Evolutionary conservation across 2,113 vertebrate genomes (phyloP).

Genomic region (Pipa parva): DNA sequence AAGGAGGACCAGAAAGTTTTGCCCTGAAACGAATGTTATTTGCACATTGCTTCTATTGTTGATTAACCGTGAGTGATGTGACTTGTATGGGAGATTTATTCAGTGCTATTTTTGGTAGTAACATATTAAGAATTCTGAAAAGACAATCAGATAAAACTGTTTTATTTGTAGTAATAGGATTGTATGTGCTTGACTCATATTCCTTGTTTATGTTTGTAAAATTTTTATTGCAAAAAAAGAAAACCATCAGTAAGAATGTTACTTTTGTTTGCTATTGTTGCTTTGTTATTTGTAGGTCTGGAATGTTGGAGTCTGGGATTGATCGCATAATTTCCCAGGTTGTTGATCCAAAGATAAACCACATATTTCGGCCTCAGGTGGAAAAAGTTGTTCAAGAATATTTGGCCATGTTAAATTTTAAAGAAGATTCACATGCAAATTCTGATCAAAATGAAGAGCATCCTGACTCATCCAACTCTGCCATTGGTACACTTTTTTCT

Average conservation of each 20-base stretch:
- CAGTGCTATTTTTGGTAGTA: too few relatives aligned
- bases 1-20: too few relatives aligned
- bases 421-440: constrained; percentile 64
- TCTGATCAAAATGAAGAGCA: constrained; percentile 62
- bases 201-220: neutral
- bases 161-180: too few relatives aligned
- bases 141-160: too few relatives aligned
- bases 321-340: constrained; percentile 97
- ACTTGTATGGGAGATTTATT: too few relatives aligned
- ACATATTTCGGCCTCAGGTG: constrained; percentile 93
- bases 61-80: too few relatives aligned
- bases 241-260: too few relatives aligned
- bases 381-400: constrained; percentile 92
- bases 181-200: too few relatives aligned
- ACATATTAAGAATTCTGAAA: too few relatives aligned
- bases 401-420: constrained; percentile 81
- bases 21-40: too few relatives aligned
- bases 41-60: too few relatives aligned
- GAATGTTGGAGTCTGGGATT: constrained; percentile 96
- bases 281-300: constrained; percentile 74
- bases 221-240: neutral
- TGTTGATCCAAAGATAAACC: constrained; percentile 97
- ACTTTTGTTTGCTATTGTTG: neutral
- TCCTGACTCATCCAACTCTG: constrained; percentile 58
- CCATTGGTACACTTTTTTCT: constrained; percentile 64